Conservation (phyloP, 1,140 invertebrate genomes). For the Tetragonula clypearis region DNA sequence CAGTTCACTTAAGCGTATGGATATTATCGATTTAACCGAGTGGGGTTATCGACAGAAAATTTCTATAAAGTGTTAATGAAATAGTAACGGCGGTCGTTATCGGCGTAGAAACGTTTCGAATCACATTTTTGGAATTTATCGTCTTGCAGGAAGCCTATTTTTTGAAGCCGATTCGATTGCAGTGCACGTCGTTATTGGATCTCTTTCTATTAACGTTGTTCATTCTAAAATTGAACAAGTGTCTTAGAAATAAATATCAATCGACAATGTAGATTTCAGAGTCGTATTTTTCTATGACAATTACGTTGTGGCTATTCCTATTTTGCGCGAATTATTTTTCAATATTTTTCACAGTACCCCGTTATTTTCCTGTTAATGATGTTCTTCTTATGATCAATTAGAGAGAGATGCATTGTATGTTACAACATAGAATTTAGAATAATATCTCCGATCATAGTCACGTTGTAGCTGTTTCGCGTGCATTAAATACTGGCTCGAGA, state of each 20-base stretch:
- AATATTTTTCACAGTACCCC: no score
- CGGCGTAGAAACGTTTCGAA: neutral
- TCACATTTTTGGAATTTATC: neutral
- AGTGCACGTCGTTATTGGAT: neutral
- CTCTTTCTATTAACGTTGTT: no score
- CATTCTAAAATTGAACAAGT: neutral
- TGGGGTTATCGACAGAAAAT: neutral
- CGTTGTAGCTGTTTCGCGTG: conserved; percentile 20
- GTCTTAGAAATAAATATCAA: neutral
- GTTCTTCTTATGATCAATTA: no score
- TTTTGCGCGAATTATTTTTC: no score
- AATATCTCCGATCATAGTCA: conserved; percentile 33
- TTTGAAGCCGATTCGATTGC: neutral
- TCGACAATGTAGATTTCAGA: neutral
- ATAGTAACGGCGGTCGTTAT: neutral
- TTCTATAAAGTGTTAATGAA: neutral
- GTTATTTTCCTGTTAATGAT: no score
- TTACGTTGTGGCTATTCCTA: conserved; percentile 15
- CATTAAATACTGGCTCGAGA: conserved; percentile 24
- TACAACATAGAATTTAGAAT: neutral
- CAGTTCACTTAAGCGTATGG: neutral
- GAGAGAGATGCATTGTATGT: no score
- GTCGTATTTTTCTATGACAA: conserved; percentile 4
- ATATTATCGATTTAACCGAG: neutral
- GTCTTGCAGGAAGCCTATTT: no score